Percentiles rank a stretch among this genome's conserved stretches.
phyloP scores from a whole-genome alignment of 2,888 invertebrate species.

The Antheraea yamamai region DNA sequence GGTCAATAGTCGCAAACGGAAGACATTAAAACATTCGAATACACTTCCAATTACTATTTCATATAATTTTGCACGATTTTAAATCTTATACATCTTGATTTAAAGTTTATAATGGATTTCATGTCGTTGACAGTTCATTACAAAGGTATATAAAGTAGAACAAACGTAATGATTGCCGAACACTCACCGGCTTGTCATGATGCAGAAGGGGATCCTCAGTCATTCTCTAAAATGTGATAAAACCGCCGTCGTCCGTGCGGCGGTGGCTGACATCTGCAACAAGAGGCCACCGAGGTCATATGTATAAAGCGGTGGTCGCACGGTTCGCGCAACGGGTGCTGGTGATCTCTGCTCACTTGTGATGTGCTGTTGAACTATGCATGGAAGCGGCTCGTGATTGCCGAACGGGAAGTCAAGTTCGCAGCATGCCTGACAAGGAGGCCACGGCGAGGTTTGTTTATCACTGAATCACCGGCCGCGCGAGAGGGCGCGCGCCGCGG shows the following conservation, averaged over 20 bases:
- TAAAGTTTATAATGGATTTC: slow-evolving; percentile 14
- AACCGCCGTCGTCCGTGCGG: slow-evolving; percentile 77
- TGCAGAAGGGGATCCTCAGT: slow-evolving; percentile 70
- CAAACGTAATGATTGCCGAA: slow-evolving; percentile 26
- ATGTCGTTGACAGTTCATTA: slow-evolving; percentile 21
- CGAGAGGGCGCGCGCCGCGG: slow-evolving; percentile 34
- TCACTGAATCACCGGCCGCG: slow-evolving; percentile 57
- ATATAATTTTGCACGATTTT: slow-evolving; percentile 9
- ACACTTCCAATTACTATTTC: slow-evolving; percentile 24
- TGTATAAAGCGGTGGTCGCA: slow-evolving; percentile 39
- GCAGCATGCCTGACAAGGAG: slow-evolving; percentile 65
- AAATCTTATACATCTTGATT: slow-evolving; percentile 1
- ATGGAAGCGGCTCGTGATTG: slow-evolving; percentile 64
- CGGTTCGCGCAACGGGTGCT: slow-evolving; percentile 24
- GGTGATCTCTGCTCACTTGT: slow-evolving; percentile 63
- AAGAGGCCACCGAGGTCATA: slow-evolving; percentile 72
- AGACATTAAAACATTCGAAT: slow-evolving; percentile 16
- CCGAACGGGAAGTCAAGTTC: slow-evolving; percentile 60
- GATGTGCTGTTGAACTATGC: slow-evolving; percentile 66
- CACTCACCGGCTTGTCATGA: slow-evolving; percentile 78
- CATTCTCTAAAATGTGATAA: slow-evolving; percentile 80
- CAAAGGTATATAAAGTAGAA: slow-evolving; percentile 27
- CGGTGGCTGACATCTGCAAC: slow-evolving; percentile 78
- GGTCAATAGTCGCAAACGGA: slow-evolving; percentile 27
- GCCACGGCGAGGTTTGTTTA: slow-evolving; percentile 67